A percentile compares a stretch with the other conserved stretches of the same genome.
phyloP scores from a whole-genome alignment of 2,113 vertebrate genomes.

The Verasper variegatus region DNA sequence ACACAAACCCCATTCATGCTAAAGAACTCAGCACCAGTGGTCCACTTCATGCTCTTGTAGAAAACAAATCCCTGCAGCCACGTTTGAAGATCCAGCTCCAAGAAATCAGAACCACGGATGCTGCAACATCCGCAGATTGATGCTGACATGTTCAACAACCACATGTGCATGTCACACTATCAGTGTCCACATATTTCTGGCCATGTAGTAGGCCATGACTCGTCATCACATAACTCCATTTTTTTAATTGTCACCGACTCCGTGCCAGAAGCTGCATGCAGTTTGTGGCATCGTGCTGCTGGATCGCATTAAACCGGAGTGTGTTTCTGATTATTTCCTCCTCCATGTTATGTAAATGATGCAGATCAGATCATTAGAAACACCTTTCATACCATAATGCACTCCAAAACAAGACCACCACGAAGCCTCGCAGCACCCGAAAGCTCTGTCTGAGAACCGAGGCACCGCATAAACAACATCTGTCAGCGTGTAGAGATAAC shows the following conservation, averaged over 20 bases:
- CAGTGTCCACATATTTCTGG: constrained; percentile 8
- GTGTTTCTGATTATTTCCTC: constrained; percentile 37
- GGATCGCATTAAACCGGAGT: constrained; percentile 21
- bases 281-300: constrained; percentile 1
- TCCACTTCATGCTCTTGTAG: too few relatives aligned
- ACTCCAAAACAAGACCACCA: not conserved
- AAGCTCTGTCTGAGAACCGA: constrained; percentile 4
- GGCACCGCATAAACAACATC: not conserved
- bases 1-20: too few relatives aligned
- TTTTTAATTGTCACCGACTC: not conserved
- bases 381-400: not conserved
- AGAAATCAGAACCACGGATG: not conserved
- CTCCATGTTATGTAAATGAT: constrained; percentile 38
- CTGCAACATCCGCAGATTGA: not conserved
- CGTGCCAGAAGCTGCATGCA: not conserved
- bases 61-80: not conserved
- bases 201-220: not conserved
- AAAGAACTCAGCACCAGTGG: too few relatives aligned
- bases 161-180: not conserved
- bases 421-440: not conserved
- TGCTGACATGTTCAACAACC: not conserved
- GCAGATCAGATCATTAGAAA: constrained; percentile 27
- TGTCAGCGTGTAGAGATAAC: not conserved
- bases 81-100: not conserved
- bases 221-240: not conserved